Evolutionary conservation across 92 coral and sea anemone genomes (phyloP).

Genomic region (Anthopleura xanthogrammica): DNA sequence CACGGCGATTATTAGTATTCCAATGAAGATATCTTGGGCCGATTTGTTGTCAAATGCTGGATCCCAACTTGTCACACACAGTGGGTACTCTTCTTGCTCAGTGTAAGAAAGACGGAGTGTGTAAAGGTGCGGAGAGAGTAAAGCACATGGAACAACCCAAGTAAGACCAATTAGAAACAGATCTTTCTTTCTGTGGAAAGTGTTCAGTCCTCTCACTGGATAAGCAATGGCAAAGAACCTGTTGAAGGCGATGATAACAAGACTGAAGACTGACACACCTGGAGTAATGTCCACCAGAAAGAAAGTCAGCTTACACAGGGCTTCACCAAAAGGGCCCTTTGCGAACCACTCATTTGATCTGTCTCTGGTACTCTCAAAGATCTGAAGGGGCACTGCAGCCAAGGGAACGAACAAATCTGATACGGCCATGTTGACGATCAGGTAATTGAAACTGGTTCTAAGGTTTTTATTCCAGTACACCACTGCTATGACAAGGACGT

Average conservation of each 20-base stretch:
- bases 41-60: background rate
- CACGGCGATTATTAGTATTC: background rate
- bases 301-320: background rate
- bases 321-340: background rate
- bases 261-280: conserved; percentile 6
- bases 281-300: conserved; percentile 17
- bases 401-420: conserved; percentile 16
- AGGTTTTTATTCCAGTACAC: conserved; percentile 2
- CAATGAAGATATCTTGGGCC: background rate
- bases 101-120: background rate
- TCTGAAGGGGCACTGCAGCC: background rate
- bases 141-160: background rate
- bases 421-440: conserved; percentile 29
- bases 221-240: conserved; percentile 16
- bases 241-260: conserved; percentile 12
- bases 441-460: conserved; percentile 8
- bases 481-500: conserved; percentile 18
- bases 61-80: background rate
- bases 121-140: background rate
- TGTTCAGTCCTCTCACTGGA: background rate
- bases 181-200: background rate
- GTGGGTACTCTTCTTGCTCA: background rate
- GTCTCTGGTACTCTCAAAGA: background rate
- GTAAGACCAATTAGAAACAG: background rate
- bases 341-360: background rate